A percentile compares a stretch with the other conserved stretches of the same genome.
These are phyloP conservation scores for Acleris emargana DNA, from an alignment of 2,888 invertebrate species.

Conservation along the genomic window DNA sequence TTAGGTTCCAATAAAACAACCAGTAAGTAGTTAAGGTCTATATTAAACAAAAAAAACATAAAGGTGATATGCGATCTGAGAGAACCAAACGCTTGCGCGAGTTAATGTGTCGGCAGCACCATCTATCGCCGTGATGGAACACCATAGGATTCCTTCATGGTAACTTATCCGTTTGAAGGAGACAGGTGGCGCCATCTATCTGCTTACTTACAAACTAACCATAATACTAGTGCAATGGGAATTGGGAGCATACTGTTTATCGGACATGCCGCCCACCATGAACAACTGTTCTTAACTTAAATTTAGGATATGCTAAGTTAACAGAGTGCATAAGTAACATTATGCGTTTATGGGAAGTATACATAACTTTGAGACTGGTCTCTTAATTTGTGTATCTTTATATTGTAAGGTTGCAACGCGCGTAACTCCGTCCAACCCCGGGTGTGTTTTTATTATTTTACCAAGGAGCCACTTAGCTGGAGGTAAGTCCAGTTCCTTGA, in stretches of 20 bases:
- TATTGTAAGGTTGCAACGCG: conserved; percentile 37
- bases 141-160: too few species aligned
- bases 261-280: conserved; percentile 5
- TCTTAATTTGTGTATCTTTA: not conserved
- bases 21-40: too few species aligned
- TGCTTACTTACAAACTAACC: too few species aligned
- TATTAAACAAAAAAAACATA: too few species aligned
- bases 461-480: conserved; percentile 38
- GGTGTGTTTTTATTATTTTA: conserved; percentile 38
- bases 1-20: too few species aligned
- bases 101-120: too few species aligned
- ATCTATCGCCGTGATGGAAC: too few species aligned
- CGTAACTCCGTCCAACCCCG: conserved; percentile 40
- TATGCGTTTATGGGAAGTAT: not conserved
- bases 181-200: too few species aligned
- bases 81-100: too few species aligned
- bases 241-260: not conserved
- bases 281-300: conserved; percentile 9
- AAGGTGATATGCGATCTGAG: too few species aligned
- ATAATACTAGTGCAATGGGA: too few species aligned
- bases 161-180: too few species aligned
- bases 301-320: not conserved
- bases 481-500: conserved; percentile 6
- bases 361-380: not conserved
- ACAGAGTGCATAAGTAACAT: not conserved